phyloP scores from a whole-genome alignment of 2,888 invertebrate genomes.

The Deilephila porcellus region DNA sequence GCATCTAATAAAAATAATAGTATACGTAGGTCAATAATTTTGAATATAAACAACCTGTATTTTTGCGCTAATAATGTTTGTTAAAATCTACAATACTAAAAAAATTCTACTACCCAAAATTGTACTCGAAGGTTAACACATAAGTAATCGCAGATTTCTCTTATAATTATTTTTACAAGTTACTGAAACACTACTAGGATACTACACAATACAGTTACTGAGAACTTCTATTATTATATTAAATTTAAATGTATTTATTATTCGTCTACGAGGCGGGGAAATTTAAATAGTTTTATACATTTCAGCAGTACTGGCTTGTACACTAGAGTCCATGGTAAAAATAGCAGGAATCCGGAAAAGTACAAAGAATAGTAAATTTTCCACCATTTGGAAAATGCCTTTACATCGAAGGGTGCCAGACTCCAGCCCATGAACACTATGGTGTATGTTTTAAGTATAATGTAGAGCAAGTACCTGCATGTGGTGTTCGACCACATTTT shows the following conservation, averaged over 20 bases:
- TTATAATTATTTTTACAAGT: constrained; percentile 6
- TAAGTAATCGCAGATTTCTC: constrained; percentile 7
- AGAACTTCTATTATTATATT: neutral
- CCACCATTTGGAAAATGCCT: constrained; percentile 89
- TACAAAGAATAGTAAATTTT: constrained; percentile 86
- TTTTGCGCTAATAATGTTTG: constrained; percentile 13
- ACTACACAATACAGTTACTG: neutral
- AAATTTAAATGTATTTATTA: constrained; percentile 7
- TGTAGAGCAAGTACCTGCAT: constrained; percentile 78
- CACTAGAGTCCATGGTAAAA: constrained; percentile 86
- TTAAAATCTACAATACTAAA: constrained; percentile 8
- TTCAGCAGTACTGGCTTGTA: constrained; percentile 75
- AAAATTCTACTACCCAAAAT: constrained; percentile 9
- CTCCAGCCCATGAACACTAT: constrained; percentile 94
- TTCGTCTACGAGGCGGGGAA: neutral
- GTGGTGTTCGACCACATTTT: constrained; percentile 67
- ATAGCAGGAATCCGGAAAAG: constrained; percentile 88
- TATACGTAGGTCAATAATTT: neutral
- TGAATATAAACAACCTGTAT: constrained; percentile 13
- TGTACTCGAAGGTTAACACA: constrained; percentile 19
- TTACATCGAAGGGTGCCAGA: constrained; percentile 89
- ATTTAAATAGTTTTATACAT: constrained; percentile 35
- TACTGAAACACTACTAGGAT: neutral
- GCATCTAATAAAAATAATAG: neutral
- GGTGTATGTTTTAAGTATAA: constrained; percentile 89